phyloP scores from a whole-genome alignment of 2,797 vertebrate genomes.

The Peromyscus nudipes region DNA sequence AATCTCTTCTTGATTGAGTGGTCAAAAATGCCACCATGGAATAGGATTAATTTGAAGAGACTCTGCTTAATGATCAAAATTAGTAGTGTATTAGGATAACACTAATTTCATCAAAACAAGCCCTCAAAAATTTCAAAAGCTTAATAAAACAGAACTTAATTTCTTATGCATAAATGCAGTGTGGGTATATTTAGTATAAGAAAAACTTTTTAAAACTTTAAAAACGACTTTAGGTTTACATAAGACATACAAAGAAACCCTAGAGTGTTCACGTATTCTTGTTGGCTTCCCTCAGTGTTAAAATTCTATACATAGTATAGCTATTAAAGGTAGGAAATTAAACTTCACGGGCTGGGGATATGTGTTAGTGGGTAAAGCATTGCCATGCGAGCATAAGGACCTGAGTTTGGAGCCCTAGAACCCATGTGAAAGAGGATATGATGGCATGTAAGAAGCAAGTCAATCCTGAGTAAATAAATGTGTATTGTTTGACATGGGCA shows the following conservation, averaged over 20 bases:
- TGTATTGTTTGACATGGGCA: neutral
- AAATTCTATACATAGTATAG: neutral
- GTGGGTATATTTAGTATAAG: slow-evolving; percentile 25
- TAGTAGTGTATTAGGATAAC: slow-evolving; percentile 45
- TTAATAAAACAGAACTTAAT: slow-evolving; percentile 70
- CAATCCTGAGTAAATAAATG: neutral
- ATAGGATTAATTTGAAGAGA: slow-evolving; percentile 69
- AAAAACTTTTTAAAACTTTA: slow-evolving; percentile 51
- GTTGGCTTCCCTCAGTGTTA: neutral
- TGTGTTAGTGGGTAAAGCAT: neutral
- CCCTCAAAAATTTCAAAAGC: slow-evolving; percentile 51
- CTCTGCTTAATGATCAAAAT: slow-evolving; percentile 61
- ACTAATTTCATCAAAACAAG: slow-evolving; percentile 66
- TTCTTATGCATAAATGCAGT: slow-evolving; percentile 49
- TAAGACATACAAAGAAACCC: slow-evolving; percentile 10
- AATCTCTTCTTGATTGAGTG: slow-evolving; percentile 69
- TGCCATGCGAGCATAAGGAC: neutral
- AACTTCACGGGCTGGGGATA: neutral
- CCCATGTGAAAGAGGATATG: neutral
- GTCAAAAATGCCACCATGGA: slow-evolving; percentile 59
- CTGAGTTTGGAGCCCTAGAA: neutral
- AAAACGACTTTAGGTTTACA: slow-evolving; percentile 56
- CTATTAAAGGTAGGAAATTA: slow-evolving; percentile 59
- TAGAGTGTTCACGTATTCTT: neutral
- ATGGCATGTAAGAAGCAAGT: neutral